These are phyloP conservation scores for Cyphotilapia sp. DNA, from an alignment of 2,113 vertebrate species.

Conservation along the genomic window DNA sequence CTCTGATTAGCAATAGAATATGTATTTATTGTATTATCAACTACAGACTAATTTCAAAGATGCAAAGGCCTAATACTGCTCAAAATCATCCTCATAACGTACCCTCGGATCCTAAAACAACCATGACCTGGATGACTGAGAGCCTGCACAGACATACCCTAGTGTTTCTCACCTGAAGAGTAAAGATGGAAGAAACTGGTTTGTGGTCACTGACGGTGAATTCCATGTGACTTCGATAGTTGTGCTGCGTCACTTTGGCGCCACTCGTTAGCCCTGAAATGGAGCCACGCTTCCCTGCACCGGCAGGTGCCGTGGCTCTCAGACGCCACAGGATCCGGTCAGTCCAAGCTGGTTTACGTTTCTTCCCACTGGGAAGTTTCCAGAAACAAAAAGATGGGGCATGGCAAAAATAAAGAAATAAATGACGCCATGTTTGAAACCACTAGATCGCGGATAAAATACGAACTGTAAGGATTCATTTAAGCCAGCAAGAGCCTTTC, in stretches of 20 bases:
- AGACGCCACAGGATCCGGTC: conserved; percentile 93
- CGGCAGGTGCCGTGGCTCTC: conserved; percentile 61
- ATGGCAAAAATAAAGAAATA: neutral
- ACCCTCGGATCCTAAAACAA: neutral
- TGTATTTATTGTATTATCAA: neutral
- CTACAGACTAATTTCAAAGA: neutral
- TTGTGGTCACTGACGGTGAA: conserved; percentile 94
- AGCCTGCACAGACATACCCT: neutral
- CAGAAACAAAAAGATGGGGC: neutral
- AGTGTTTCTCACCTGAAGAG: conserved; percentile 78
- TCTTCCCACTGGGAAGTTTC: conserved; percentile 79
- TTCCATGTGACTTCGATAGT: conserved; percentile 93
- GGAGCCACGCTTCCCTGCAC: conserved; percentile 61
- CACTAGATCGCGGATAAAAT: neutral
- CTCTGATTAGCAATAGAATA: neutral
- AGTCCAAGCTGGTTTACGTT: conserved; percentile 96
- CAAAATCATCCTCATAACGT: neutral
- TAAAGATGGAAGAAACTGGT: conserved; percentile 89
- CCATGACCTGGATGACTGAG: neutral
- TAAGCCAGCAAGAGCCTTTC: conserved; percentile 6
- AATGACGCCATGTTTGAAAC: neutral
- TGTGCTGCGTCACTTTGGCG: conserved; percentile 82
- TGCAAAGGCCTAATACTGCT: neutral
- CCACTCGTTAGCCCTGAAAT: conserved; percentile 61
- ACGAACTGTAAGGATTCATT: neutral